A percentile compares a stretch with the other conserved stretches of the same genome.
These are phyloP conservation scores for Heptranchias perlo DNA, from an alignment of 2,113 vertebrate species.

Conservation along the genomic window DNA sequence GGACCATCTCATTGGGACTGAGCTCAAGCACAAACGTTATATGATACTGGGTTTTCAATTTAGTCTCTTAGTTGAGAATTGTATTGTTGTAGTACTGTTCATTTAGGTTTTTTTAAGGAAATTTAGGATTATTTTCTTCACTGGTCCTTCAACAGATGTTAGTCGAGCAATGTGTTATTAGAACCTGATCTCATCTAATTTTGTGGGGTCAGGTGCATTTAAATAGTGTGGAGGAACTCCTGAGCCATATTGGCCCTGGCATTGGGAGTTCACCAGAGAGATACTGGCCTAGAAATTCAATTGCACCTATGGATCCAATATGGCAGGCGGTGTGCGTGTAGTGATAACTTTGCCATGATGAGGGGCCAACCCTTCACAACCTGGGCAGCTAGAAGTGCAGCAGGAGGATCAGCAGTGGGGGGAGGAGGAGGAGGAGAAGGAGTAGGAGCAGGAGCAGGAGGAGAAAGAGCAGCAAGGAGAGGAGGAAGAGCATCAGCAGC, in stretches of 20 bases:
- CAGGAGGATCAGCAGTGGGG: too few relatives aligned
- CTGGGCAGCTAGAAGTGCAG: too few relatives aligned
- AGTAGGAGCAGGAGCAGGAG: too few relatives aligned
- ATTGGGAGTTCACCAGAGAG: not conserved
- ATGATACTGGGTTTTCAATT: not conserved
- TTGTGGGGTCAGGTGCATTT: not conserved
- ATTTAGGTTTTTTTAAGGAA: not conserved
- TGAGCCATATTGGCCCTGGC: not conserved
- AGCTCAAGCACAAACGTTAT: not conserved
- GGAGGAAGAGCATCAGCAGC: not conserved
- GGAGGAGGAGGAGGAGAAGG: too few relatives aligned
- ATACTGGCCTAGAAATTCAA: not conserved
- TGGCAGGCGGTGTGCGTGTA: too few relatives aligned
- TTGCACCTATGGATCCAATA: not conserved
- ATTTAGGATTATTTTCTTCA: not conserved
- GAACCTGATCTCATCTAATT: not conserved
- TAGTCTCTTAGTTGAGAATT: not conserved
- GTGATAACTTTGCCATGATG: not conserved
- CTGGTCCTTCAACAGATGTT: not conserved
- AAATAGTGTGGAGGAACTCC: not conserved
- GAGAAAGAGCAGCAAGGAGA: not conserved
- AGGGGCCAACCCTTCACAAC: not conserved
- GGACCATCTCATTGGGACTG: not conserved
- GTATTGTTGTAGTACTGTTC: not conserved
- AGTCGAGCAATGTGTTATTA: not conserved